phyloP scores from a whole-genome alignment of 92 coral and sea anemone species.

The Pocillopora grandis region DNA sequence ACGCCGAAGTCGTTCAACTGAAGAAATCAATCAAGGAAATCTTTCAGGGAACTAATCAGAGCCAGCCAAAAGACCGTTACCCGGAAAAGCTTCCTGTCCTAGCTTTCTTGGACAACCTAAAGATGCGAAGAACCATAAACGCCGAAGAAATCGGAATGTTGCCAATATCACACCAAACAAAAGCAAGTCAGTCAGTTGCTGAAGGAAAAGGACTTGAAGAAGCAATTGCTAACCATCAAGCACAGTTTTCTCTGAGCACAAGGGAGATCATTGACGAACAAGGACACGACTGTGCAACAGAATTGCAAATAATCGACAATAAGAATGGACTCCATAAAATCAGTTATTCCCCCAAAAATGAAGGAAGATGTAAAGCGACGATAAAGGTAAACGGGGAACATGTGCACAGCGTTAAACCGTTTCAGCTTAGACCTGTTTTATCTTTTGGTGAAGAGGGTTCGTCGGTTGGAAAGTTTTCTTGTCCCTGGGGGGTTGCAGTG shows the following conservation, averaged over 20 bases:
- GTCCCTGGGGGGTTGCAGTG: slow-evolving; percentile 8
- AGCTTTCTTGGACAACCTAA: neutral
- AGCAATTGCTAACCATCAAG: too few species aligned
- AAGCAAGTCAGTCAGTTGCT: too few species aligned
- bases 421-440: neutral
- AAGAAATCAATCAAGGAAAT: neutral
- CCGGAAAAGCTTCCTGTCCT: neutral
- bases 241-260: too few species aligned
- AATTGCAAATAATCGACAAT: too few species aligned
- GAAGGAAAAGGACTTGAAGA: neutral
- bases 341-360: neutral
- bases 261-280: too few species aligned
- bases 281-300: too few species aligned
- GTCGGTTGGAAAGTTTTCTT: neutral
- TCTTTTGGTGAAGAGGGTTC: neutral
- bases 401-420: neutral
- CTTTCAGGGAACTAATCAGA: neutral
- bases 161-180: too few species aligned
- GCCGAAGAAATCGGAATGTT: neutral
- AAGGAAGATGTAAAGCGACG: neutral
- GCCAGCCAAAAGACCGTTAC: neutral
- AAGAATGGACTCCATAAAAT: neutral
- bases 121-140: neutral
- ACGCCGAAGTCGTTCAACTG: neutral
- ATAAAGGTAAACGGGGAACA: neutral